phyloP scores from a whole-genome alignment of 2,888 invertebrate genomes.

The Eugnorisma glareosa region DNA sequence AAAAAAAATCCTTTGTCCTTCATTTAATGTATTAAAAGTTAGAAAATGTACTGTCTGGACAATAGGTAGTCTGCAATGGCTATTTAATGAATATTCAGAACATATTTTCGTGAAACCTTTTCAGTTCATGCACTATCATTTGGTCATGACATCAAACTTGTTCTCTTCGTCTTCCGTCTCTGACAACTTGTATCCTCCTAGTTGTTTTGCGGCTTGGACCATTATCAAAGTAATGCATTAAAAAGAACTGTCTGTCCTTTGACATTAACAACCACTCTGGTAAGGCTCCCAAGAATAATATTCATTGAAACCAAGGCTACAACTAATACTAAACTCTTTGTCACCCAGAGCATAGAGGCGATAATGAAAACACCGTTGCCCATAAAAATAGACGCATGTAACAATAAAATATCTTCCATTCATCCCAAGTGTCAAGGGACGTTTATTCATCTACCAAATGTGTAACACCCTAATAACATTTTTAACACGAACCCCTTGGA shows the following conservation, averaged over 20 bases:
- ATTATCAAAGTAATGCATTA: neutral
- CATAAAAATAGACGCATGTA: constrained; percentile 47
- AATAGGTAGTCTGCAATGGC: neutral
- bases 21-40: neutral
- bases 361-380: constrained; percentile 60
- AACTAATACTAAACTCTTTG: neutral
- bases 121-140: neutral
- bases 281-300: neutral
- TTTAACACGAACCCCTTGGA: constrained; percentile 57
- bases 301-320: neutral
- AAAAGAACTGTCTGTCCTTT: neutral
- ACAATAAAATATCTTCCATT: constrained; percentile 57
- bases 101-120: neutral
- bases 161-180: neutral
- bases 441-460: constrained; percentile 55
- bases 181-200: neutral
- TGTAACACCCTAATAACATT: constrained; percentile 69
- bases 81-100: neutral
- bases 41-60: neutral
- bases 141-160: neutral
- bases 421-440: constrained; percentile 56
- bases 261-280: neutral
- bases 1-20: neutral
- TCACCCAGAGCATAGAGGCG: constrained; percentile 40
- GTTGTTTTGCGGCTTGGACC: neutral